A percentile compares a stretch with the other conserved stretches of the same genome.
These are phyloP conservation scores for Drosophila bipectinata DNA, from an alignment of 1,140 invertebrate genomes.

Conservation along the genomic window DNA sequence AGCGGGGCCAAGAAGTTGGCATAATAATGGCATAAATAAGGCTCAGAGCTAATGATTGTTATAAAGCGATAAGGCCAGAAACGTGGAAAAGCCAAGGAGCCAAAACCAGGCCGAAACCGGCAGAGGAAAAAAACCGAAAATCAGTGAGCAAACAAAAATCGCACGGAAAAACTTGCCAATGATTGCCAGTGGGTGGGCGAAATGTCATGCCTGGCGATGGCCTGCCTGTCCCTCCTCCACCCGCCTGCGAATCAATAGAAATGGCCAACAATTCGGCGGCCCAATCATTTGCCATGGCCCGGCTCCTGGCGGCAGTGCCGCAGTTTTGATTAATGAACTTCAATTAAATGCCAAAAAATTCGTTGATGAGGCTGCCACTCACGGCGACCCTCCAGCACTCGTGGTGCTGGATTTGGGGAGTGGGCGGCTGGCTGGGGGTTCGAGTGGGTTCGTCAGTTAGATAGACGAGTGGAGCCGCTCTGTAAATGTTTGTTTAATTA, in stretches of 20 bases:
- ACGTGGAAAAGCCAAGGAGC: constrained; percentile 41
- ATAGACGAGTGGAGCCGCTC: constrained; percentile 44
- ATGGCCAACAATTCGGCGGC: constrained; percentile 50
- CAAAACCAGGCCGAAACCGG: not conserved
- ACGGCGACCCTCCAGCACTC: not conserved
- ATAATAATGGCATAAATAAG: constrained; percentile 77
- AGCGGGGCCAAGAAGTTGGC: constrained; percentile 50
- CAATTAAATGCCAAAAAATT: constrained; percentile 68
- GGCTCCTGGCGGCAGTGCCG: constrained; percentile 10
- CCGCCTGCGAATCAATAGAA: constrained; percentile 50
- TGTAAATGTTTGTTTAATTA: constrained; percentile 75
- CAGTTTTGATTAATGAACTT: constrained; percentile 70
- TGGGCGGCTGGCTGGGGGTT: constrained; percentile 26
- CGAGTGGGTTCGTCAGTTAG: constrained; percentile 30
- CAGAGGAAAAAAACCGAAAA: constrained; percentile 12
- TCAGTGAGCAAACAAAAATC: constrained; percentile 27
- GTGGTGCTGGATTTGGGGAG: constrained; percentile 23
- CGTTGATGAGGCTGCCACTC: constrained; percentile 42
- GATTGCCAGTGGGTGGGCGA: constrained; percentile 47
- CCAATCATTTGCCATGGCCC: constrained; percentile 26
- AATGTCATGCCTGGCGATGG: constrained; percentile 57
- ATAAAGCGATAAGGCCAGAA: constrained; percentile 64
- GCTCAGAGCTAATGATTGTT: constrained; percentile 62
- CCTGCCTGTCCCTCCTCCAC: not conserved
- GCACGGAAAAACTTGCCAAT: constrained; percentile 62